phyloP scores from a whole-genome alignment of 2,797 vertebrate species.

The Xiphorhynchus erythropygius region DNA sequence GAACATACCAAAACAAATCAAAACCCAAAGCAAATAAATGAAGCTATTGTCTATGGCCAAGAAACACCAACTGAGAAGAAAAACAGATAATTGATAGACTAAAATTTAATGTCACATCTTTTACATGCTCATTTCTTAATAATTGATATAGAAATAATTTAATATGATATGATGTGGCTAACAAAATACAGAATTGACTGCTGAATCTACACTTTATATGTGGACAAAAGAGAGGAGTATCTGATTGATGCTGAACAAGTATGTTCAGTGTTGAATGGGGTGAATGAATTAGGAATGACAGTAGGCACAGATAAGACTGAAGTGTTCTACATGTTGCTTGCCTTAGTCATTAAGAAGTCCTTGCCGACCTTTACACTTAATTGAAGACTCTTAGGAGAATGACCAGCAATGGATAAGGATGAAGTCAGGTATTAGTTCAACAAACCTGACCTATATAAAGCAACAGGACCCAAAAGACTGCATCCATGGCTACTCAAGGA shows the following conservation, averaged over 20 bases:
- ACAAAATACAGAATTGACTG: not conserved
- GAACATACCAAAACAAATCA: not conserved
- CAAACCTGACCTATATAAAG: not conserved
- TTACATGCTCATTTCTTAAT: not conserved
- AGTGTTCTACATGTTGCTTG: not conserved
- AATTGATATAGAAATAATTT: not conserved
- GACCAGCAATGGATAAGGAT: not conserved
- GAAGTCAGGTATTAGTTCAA: not conserved
- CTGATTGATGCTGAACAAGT: not conserved
- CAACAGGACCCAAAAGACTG: not conserved
- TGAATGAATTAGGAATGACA: rapidly evolving
- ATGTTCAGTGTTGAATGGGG: not conserved
- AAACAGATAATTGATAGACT: not conserved
- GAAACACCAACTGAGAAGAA: not conserved
- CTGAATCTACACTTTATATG: not conserved
- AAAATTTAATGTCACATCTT: not conserved
- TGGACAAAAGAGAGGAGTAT: not conserved
- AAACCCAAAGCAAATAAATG: not conserved
- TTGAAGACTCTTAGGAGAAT: not conserved
- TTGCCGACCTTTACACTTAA: not conserved
- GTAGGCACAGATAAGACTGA: not conserved
- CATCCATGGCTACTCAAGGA: not conserved
- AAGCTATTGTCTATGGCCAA: not conserved
- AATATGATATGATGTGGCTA: not conserved
- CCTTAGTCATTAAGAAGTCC: not conserved